These are phyloP conservation scores for Pongo abelii DNA, from an alignment of 2,113 vertebrate species.

Conservation along the genomic window DNA sequence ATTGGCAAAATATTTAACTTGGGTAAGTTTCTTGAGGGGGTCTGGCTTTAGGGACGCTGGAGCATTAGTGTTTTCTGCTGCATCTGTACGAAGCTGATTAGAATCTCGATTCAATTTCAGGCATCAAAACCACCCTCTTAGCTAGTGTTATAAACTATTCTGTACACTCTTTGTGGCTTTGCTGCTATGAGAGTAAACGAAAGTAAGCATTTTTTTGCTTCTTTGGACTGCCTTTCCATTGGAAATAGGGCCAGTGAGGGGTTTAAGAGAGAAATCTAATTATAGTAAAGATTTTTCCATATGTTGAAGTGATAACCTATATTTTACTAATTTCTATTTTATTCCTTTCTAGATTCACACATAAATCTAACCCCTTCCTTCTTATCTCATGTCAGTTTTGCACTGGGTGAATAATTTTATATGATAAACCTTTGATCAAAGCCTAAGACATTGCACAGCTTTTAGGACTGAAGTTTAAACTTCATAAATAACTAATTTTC, in stretches of 20 bases:
- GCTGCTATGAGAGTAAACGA: not conserved
- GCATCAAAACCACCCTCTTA: not conserved
- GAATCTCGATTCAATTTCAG: slow-evolving; percentile 25
- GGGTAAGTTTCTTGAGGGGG: not conserved
- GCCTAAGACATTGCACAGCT: not conserved
- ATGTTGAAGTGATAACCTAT: not conserved
- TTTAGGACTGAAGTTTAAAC: slow-evolving; percentile 34
- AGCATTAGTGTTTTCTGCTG: not conserved
- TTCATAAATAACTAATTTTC: not conserved
- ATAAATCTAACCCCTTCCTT: not conserved
- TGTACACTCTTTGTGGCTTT: not conserved
- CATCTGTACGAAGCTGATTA: not conserved
- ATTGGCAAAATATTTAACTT: not conserved
- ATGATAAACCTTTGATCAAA: not conserved
- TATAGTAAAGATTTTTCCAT: not conserved
- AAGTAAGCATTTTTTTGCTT: not conserved
- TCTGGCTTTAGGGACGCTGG: not conserved
- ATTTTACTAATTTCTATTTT: not conserved
- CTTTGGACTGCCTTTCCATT: not conserved
- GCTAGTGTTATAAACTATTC: not conserved
- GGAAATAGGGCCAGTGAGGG: not conserved
- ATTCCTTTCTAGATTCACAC: slow-evolving; percentile 3
- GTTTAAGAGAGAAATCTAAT: not conserved
- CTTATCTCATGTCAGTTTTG: not conserved
- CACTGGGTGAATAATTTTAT: not conserved